Evolutionary conservation across 1,140 invertebrate species (phyloP), one percentile per base, ranked within the genome.

Genomic region (Ceratitis capitata): DNA sequence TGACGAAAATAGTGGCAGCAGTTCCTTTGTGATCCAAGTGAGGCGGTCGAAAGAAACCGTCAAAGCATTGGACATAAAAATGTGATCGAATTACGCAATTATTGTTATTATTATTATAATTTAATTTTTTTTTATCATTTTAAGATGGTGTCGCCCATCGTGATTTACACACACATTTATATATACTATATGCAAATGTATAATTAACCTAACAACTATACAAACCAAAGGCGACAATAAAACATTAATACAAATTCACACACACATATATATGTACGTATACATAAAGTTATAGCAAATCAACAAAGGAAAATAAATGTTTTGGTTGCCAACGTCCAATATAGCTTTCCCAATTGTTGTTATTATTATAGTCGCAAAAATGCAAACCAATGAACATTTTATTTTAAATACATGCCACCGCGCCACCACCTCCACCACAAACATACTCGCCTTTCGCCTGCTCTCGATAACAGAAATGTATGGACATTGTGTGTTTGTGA

Each of bases 321-420:
- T 42, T 78, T 78, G 42, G 69, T 78, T 78, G 69, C 23, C 23
- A 16, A 1, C 4, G 35, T 35, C 6, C n/a, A 0, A 35, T 69
- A 6, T 78, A 45, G 69, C 4, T 74, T 3, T 23, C 23, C 1
- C 16, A 42, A 39, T 23, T 74, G 39, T 42, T 74, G 35, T 42
- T 23, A n/a, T 64, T 74, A n/a, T 45, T 74, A 6, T 45, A 26
- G 51, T 3, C 35, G 39, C 39, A 39, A 47, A n/a, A 78, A 78
- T 47, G n/a, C 39, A 26, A 78, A 16, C 69, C 39, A 78, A 78
- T 78, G 39, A 78, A 26, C 69, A 78, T 78, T 78, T 78, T 78
- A 78, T 78, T 78, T 78, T 45, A 78, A 78, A 78, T 78, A 78
- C 39, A 32, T 19, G 69, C 69, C 69, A 78, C n/a, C n/a, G n/a